Evolutionary conservation across 2,113 vertebrate genomes (phyloP).

Genomic region (Pterophyllum scalare): DNA sequence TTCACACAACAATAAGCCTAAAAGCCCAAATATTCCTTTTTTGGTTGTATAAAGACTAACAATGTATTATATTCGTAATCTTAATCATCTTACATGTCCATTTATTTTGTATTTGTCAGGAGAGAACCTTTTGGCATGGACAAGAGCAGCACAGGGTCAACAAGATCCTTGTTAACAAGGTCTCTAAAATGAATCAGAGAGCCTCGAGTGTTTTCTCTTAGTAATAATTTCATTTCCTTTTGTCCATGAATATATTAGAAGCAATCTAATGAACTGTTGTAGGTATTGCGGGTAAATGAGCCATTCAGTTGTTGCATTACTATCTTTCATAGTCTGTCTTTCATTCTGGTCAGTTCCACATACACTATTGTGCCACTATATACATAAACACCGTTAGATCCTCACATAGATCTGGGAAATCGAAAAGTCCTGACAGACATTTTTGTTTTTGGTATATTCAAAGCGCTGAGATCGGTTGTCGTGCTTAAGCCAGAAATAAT

Average conservation of each 20-base stretch:
- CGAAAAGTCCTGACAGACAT: no score
- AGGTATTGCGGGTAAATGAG: neutral
- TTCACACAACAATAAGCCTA: neutral
- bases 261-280: neutral
- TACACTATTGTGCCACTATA: neutral
- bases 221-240: neutral
- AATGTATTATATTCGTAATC: neutral
- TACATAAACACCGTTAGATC: neutral
- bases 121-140: conserved; percentile 7
- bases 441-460: no score
- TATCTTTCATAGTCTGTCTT: neutral
- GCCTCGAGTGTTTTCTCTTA: conserved; percentile 25
- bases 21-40: neutral
- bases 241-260: conserved; percentile 21
- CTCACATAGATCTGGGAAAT: neutral
- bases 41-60: neutral
- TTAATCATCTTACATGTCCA: neutral
- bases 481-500: neutral
- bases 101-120: neutral
- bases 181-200: conserved; percentile 28
- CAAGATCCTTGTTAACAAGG: conserved; percentile 42
- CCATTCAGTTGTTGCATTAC: neutral
- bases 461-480: neutral
- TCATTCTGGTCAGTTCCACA: neutral
- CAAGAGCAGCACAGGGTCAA: conserved; percentile 22